Percentiles rank a stretch among this genome's conserved stretches.
Evolutionary conservation across 2,113 vertebrate genomes (phyloP).

Genomic region (Nycticorax nycticorax): DNA sequence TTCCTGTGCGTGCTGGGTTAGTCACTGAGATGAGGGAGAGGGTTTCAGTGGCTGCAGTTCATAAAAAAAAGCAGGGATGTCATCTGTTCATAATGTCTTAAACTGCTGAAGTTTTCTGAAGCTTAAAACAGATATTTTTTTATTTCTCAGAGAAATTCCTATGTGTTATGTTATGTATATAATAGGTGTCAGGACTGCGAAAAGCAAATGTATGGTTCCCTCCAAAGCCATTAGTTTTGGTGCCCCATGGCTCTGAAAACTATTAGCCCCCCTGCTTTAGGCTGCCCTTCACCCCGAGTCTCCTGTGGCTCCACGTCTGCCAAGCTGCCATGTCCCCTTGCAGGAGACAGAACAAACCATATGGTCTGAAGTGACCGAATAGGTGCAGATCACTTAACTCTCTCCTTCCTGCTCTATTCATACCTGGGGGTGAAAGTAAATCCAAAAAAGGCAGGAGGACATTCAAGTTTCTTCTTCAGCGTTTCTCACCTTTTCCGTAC

Average conservation of each 20-base stretch:
- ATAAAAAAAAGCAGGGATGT: neutral
- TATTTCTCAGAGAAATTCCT: neutral
- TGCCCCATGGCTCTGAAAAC: neutral
- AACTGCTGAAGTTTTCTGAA: neutral
- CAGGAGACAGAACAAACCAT: neutral
- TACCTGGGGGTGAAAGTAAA: neutral
- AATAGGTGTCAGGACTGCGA: neutral
- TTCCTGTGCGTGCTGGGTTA: conserved; percentile 22
- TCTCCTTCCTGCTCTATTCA: neutral
- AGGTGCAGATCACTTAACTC: neutral
- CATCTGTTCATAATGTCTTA: neutral
- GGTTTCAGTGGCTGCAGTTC: neutral
- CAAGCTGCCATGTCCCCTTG: neutral
- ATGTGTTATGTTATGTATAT: neutral
- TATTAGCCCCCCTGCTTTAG: neutral
- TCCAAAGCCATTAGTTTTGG: neutral
- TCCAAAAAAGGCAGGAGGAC: neutral
- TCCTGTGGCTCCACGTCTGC: neutral
- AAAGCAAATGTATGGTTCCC: neutral
- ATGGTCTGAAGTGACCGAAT: neutral
- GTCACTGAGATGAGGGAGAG: neutral
- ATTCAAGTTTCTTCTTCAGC: neutral
- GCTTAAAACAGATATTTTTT: neutral
- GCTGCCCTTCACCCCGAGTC: neutral
- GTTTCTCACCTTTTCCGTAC: neutral